Conservation (phyloP, 2,888 invertebrate species). For the Pocota personata region DNA sequence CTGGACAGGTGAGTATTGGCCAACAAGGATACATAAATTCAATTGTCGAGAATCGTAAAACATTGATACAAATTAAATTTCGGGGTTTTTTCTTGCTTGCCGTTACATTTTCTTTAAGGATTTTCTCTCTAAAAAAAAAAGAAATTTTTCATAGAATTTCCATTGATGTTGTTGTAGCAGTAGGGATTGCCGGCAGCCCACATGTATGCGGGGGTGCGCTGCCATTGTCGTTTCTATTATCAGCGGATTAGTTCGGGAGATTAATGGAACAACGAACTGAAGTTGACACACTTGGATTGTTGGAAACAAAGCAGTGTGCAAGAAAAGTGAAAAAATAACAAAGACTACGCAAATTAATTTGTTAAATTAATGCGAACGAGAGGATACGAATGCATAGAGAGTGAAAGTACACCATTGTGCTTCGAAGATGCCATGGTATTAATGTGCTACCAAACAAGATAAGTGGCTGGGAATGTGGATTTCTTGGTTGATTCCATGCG, state of each 20-base stretch:
- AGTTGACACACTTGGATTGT: constrained; percentile 64
- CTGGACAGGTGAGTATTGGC: constrained; percentile 26
- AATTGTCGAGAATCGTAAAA: constrained; percentile 63
- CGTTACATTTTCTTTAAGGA: neutral
- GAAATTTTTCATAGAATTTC: constrained; percentile 5
- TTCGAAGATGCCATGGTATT: constrained; percentile 37
- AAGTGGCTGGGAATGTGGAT: constrained; percentile 53
- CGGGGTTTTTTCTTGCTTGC: neutral
- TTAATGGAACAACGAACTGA: constrained; percentile 67
- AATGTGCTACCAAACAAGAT: constrained; percentile 55
- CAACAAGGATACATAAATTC: constrained; percentile 51
- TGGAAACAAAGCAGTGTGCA: constrained; percentile 40
- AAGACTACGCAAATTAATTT: constrained; percentile 65
- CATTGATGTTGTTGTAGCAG: constrained; percentile 10
- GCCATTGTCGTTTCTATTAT: constrained; percentile 65
- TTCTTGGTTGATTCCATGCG: constrained; percentile 21
- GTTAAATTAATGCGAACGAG: constrained; percentile 57
- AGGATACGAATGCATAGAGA: constrained; percentile 12
- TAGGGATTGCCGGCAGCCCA: neutral
- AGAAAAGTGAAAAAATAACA: constrained; percentile 23
- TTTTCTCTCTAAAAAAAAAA: neutral
- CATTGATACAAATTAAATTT: constrained; percentile 68
- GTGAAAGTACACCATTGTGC: constrained; percentile 9
- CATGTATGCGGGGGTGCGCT: constrained; percentile 7
- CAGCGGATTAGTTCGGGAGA: constrained; percentile 62